These are phyloP conservation scores for Eulemur mongoz DNA, from an alignment of 2,797 vertebrate species.

Conservation along the genomic window DNA sequence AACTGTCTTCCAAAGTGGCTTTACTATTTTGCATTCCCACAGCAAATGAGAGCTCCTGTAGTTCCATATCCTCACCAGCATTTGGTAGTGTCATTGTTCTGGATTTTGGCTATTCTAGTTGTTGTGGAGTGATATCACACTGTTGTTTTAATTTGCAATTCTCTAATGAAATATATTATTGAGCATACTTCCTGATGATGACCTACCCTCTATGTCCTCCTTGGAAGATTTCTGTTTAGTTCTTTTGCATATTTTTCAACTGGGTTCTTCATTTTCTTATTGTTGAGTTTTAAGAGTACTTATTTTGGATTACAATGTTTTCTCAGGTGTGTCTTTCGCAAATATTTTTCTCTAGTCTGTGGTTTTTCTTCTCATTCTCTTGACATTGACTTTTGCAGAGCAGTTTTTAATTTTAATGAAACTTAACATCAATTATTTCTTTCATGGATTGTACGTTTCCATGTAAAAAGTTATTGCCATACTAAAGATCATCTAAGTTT, in stretches of 20 bases:
- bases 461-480: background rate
- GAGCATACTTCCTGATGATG: background rate
- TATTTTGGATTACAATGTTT: background rate
- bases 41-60: accelerated
- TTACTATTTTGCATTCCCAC: background rate
- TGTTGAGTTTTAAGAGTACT: background rate
- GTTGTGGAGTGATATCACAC: too few relatives aligned
- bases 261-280: background rate
- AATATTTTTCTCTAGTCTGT: background rate
- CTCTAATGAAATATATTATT: background rate
- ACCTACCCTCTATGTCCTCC: background rate
- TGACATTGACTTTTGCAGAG: background rate
- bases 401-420: background rate
- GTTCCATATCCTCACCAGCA: background rate
- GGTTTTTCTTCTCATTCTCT: background rate
- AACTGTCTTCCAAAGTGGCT: background rate
- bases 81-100: background rate
- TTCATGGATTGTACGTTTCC: background rate
- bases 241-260: background rate
- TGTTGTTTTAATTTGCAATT: background rate
- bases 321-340: background rate
- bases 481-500: background rate
- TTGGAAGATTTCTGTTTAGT: background rate
- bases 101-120: background rate
- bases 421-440: background rate